Evolutionary conservation across 1,140 invertebrate genomes (phyloP), one percentile per base, ranked within the genome.

Genomic region (Acromyrmex charruanus): DNA sequence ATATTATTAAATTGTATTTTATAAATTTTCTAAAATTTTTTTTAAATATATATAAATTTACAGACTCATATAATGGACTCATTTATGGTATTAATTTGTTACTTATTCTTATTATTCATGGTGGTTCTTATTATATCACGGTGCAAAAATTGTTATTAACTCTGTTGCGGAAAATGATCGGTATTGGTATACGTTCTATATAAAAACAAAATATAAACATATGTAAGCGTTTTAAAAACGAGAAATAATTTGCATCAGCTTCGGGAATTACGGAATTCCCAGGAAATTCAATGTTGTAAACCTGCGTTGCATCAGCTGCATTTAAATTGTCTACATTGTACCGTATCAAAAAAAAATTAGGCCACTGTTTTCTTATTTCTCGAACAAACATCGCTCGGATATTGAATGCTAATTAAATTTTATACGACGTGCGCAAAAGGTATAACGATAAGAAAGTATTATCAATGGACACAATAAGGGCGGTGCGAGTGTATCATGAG

Each of bases 381-480:
- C 51, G 25, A 44, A 10, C 51, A n/a, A 72, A 80, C 31, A 66
- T 49, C 39, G 28, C 28, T 12, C 18, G 39, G 18, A 84, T 71
- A 44, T 81, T 59, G n/a, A 82, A 51, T 35, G 55, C 9, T 75
- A 84, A 84, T 84, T 74, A 74, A 84, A 84, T 84, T 61, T 84
- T 59, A 16, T 39, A 21, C 79, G 16, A 25, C 39, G 55, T 53
- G 28, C 25, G 21, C 58, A 39, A 79, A 79, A 25, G 10, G 16
- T n/a, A 63, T n/a, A 72, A 82, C 53, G 44, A 35, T 49, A 68
- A 44, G 18, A 71, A 81, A 84, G 58, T 12, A 81, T 87, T 90
- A 84, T 90, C 66, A 87, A 89, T 87, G 80, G 44, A 90, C 89
- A 90, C 72, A 82, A 66, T 90, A 88, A 68, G 75, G 89, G 89